These are phyloP conservation scores for Megalonaias nervosa DNA, from an alignment of 1,140 invertebrate genomes.

Conservation along the genomic window DNA sequence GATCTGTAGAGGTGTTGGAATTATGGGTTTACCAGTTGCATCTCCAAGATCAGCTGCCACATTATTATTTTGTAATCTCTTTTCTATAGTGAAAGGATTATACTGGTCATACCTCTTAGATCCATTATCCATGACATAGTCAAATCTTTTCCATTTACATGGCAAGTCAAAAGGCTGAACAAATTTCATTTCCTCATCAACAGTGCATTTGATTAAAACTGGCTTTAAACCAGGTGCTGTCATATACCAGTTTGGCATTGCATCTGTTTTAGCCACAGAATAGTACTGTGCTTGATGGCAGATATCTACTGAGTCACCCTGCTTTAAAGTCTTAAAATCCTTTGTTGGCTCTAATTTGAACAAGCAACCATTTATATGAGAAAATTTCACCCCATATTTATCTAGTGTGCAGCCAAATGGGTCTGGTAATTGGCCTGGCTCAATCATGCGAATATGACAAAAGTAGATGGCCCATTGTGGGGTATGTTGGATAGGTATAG, in stretches of 20 bases:
- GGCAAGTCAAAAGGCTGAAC: slow-evolving; percentile 52
- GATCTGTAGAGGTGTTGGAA: slow-evolving; percentile 45
- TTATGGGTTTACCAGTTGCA: slow-evolving; percentile 20
- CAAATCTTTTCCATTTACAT: slow-evolving; percentile 54
- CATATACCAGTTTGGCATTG: slow-evolving; percentile 56
- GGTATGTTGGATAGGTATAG: slow-evolving; percentile 16
- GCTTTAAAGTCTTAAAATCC: slow-evolving; percentile 42
- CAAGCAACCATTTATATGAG: slow-evolving; percentile 53
- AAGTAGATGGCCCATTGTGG: slow-evolving; percentile 57
- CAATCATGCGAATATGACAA: slow-evolving; percentile 52
- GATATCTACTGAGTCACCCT: slow-evolving; percentile 42
- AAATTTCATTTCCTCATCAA: slow-evolving; percentile 56
- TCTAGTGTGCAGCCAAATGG: slow-evolving; percentile 31
- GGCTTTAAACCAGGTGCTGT: slow-evolving; percentile 37
- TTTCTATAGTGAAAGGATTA: slow-evolving; percentile 52
- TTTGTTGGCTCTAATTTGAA: slow-evolving; percentile 49
- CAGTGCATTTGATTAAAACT: slow-evolving; percentile 47
- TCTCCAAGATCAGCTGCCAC: slow-evolving; percentile 24
- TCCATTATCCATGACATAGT: slow-evolving; percentile 44
- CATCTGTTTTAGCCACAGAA: slow-evolving; percentile 49
- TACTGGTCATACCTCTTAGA: slow-evolving; percentile 49
- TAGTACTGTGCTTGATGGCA: slow-evolving; percentile 50
- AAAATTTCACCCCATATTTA: slow-evolving; percentile 38
- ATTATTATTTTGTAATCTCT: slow-evolving; percentile 32
- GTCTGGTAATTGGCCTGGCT: slow-evolving; percentile 47